These are phyloP conservation scores for Tamandua tetradactyla DNA, from an alignment of 2,797 vertebrate genomes.

Conservation along the genomic window DNA sequence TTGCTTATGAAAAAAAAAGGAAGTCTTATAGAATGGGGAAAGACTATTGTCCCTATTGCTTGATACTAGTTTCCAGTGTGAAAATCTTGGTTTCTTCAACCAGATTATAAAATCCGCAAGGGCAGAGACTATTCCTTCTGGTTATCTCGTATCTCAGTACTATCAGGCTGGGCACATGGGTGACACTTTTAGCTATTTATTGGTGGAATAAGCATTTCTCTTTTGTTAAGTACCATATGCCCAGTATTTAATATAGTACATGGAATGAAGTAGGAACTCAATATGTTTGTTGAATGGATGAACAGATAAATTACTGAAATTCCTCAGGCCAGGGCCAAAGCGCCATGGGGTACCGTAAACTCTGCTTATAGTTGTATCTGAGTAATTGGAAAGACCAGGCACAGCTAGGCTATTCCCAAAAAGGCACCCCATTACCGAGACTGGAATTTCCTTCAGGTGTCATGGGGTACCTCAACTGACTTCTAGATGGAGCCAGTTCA, in stretches of 20 bases:
- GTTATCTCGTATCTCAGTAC: not conserved
- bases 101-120: not conserved
- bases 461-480: not conserved
- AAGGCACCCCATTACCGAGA: not conserved
- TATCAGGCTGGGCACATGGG: no score
- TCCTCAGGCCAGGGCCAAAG: not conserved
- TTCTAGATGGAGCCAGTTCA: not conserved
- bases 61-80: not conserved
- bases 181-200: not conserved
- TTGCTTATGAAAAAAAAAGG: not conserved
- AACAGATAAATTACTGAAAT: not conserved
- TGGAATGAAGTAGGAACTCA: not conserved
- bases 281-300: not conserved
- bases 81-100: not conserved
- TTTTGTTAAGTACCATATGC: not conserved
- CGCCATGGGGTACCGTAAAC: not conserved
- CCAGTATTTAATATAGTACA: not conserved
- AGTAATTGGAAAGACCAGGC: not conserved
- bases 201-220: not conserved
- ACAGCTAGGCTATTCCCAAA: not conserved
- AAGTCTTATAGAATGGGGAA: not conserved
- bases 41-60: not conserved
- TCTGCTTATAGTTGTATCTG: not conserved
- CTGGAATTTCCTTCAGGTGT: not conserved
- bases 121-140: not conserved